Conservation (phyloP, 1,140 invertebrate genomes). For the Orchesella cincta region DNA sequence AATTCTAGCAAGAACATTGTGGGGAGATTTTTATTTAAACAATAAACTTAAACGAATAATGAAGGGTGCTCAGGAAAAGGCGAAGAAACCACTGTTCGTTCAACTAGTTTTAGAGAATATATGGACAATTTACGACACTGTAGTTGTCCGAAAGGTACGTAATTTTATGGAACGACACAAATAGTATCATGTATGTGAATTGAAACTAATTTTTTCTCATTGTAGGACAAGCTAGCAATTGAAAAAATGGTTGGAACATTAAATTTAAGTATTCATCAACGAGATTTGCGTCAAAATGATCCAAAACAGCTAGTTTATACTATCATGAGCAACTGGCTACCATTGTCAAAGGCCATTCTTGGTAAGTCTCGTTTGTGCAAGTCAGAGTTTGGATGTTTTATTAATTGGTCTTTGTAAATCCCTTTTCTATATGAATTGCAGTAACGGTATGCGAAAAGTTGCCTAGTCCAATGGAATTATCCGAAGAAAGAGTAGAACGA, state of each 20-base stretch:
- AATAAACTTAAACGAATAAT: conserved; percentile 81
- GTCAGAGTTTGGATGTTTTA: too few species aligned
- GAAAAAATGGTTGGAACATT: conserved; percentile 79
- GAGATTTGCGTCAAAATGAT: conserved; percentile 80
- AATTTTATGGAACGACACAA: neutral
- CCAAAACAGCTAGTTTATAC: conserved; percentile 74
- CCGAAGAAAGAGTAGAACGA: conserved; percentile 73
- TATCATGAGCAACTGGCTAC: conserved; percentile 85
- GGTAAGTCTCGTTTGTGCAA: conserved; percentile 54
- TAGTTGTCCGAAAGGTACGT: conserved; percentile 66
- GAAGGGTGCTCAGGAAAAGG: conserved; percentile 89
- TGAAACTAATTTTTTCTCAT: conserved; percentile 38
- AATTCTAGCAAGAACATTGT: conserved; percentile 76
- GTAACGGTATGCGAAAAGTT: conserved; percentile 78
- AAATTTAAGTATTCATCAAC: conserved; percentile 72
- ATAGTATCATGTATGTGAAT: neutral
- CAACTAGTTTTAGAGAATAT: conserved; percentile 93
- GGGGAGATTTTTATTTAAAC: conserved; percentile 95
- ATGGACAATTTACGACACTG: conserved; percentile 86
- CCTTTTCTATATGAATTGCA: conserved; percentile 49
- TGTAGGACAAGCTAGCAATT: conserved; percentile 75
- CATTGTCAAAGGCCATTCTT: conserved; percentile 76
- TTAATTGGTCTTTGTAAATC: conserved; percentile 12
- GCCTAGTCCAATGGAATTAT: conserved; percentile 77
- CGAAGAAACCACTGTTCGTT: conserved; percentile 94